Evolutionary conservation across 2,797 vertebrate genomes (phyloP).

Genomic region (Periophthalmus magnuspinnatus): DNA sequence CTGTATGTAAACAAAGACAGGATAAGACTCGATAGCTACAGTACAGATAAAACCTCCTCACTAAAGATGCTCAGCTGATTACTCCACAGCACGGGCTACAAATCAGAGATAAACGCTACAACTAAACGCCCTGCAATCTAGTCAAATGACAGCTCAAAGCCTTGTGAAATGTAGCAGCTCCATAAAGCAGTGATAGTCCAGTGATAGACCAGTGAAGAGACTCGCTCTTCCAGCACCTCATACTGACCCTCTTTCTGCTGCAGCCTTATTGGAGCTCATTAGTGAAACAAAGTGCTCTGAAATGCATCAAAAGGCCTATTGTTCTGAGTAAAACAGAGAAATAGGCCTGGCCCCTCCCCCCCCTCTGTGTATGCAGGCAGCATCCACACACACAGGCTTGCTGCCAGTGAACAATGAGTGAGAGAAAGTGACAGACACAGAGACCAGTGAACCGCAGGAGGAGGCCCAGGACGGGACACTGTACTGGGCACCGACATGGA

Average conservation of each 20-base stretch:
- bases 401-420: constrained; percentile 34
- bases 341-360: constrained; percentile 51
- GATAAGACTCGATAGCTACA: constrained; percentile 45
- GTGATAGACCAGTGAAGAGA: constrained; percentile 28
- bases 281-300: constrained; percentile 65
- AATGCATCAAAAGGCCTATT: constrained; percentile 75
- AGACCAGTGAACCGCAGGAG: constrained; percentile 61
- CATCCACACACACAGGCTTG: constrained; percentile 57
- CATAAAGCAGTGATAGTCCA: constrained; percentile 52
- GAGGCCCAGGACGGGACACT: constrained; percentile 52
- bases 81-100: constrained; percentile 28
- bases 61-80: constrained; percentile 65
- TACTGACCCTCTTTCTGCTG: constrained; percentile 56
- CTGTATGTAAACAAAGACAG: constrained; percentile 61
- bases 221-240: constrained; percentile 30
- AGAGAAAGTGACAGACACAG: constrained; percentile 72
- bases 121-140: constrained; percentile 33
- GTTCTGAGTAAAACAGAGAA: constrained; percentile 68
- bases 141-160: constrained; percentile 25
- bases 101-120: constrained; percentile 51
- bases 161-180: constrained; percentile 23
- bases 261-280: constrained; percentile 60
- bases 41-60: constrained; percentile 54
- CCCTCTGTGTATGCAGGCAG: constrained; percentile 50
- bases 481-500: constrained; percentile 29